These are phyloP conservation scores for Passer domesticus DNA, from an alignment of 2,113 vertebrate genomes.

Conservation along the genomic window DNA sequence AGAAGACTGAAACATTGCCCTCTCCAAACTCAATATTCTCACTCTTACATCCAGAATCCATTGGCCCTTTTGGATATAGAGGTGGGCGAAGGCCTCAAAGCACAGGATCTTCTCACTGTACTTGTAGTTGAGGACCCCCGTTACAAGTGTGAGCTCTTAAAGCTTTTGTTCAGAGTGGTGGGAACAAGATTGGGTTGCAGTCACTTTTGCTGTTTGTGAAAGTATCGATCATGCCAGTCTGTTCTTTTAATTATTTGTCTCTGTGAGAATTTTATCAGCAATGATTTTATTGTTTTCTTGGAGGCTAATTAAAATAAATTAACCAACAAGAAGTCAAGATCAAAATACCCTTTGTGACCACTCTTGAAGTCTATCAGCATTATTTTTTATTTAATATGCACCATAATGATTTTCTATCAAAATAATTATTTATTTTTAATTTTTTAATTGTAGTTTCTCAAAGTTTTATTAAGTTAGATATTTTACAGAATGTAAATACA, in stretches of 20 bases:
- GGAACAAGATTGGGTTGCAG: neutral
- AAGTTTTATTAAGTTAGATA: neutral
- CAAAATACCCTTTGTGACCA: neutral
- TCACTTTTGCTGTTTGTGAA: neutral
- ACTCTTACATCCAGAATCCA: neutral
- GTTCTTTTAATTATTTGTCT: neutral
- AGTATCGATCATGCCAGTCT: neutral
- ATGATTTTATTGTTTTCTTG: neutral
- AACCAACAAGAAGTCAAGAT: neutral
- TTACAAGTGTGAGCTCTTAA: neutral
- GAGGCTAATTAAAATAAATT: neutral
- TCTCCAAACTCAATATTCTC: neutral
- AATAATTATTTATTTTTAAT: neutral
- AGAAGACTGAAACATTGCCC: neutral
- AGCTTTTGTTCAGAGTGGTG: neutral
- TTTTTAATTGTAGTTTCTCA: neutral
- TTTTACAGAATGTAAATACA: neutral
- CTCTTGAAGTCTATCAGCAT: neutral
- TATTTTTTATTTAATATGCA: neutral
- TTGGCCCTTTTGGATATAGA: neutral
- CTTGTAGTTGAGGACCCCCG: fast-evolving
- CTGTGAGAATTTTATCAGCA: neutral
- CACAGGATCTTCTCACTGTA: neutral
- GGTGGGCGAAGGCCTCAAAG: neutral
- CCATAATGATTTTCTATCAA: neutral